Percentiles rank a stretch among this genome's conserved stretches.
These are phyloP conservation scores for Macaria liturata DNA, from an alignment of 2,888 invertebrate species.

Conservation along the genomic window DNA sequence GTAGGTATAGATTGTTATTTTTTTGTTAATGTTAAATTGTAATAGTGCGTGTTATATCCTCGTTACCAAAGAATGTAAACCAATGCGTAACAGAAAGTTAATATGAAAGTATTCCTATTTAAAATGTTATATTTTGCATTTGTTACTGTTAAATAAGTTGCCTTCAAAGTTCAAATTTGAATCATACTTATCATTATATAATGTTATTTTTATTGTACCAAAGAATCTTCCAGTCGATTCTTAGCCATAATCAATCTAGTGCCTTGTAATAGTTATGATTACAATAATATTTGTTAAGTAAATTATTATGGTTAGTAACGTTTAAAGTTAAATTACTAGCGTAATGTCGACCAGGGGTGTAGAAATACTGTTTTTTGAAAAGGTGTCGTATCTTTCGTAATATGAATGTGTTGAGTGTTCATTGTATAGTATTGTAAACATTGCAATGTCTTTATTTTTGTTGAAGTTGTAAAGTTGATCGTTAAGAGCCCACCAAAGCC, in stretches of 20 bases:
- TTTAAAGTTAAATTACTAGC: conserved; percentile 22
- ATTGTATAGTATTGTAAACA: conserved; percentile 41
- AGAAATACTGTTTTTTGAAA: conserved; percentile 34
- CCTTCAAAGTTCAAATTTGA: conserved; percentile 75
- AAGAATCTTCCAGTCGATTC: conserved; percentile 78
- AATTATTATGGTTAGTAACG: conserved; percentile 57
- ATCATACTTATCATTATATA: conserved; percentile 41
- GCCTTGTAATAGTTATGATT: conserved; percentile 54
- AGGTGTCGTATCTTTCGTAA: conserved; percentile 37
- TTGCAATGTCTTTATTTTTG: conserved; percentile 45
- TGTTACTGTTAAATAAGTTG: conserved; percentile 75
- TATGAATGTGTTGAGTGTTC: conserved; percentile 48
- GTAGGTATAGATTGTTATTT: conserved; percentile 69
- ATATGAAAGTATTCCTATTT: conserved; percentile 47
- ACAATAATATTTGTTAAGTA: conserved; percentile 51
- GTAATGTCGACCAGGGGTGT: conserved; percentile 29
- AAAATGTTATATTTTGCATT: conserved; percentile 59
- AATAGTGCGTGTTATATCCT: conserved; percentile 71
- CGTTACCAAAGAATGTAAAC: conserved; percentile 79
- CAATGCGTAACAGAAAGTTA: conserved; percentile 55
- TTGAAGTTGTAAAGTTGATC: conserved; percentile 43
- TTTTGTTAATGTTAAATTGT: conserved; percentile 68
- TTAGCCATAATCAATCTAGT: conserved; percentile 62
- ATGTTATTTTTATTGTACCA: conserved; percentile 66
- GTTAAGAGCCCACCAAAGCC: conserved; percentile 53